Evolutionary conservation across 2,797 vertebrate species (phyloP).

Genomic region (Psittacula echo): DNA sequence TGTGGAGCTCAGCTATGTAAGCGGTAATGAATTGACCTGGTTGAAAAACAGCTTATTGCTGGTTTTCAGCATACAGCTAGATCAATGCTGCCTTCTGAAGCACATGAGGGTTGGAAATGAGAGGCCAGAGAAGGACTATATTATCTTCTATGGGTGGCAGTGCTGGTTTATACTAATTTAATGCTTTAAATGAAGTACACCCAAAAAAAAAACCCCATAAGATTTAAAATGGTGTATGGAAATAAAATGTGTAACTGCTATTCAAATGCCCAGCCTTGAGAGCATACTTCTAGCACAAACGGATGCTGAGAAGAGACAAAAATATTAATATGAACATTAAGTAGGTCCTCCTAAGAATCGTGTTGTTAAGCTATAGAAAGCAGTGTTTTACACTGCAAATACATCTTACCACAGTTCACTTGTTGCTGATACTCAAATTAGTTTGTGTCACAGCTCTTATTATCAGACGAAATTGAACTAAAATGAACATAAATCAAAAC

Average conservation of each 20-base stretch:
- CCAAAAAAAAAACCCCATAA: background rate
- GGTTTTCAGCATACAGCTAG: background rate
- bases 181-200: background rate
- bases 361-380: background rate
- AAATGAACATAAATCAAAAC: background rate
- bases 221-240: background rate
- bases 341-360: background rate
- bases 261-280: background rate
- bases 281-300: background rate
- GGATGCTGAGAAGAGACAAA: background rate
- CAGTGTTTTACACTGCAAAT: background rate
- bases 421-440: background rate
- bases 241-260: background rate
- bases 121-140: background rate
- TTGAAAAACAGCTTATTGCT: background rate
- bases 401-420: background rate
- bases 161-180: background rate
- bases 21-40: background rate
- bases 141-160: background rate
- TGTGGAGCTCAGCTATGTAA: background rate
- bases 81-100: background rate
- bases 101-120: background rate
- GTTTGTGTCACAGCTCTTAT: background rate
- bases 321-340: background rate
- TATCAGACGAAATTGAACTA: background rate